phyloP scores from a whole-genome alignment of 92 coral and sea anemone species.

The Muricea muricata region DNA sequence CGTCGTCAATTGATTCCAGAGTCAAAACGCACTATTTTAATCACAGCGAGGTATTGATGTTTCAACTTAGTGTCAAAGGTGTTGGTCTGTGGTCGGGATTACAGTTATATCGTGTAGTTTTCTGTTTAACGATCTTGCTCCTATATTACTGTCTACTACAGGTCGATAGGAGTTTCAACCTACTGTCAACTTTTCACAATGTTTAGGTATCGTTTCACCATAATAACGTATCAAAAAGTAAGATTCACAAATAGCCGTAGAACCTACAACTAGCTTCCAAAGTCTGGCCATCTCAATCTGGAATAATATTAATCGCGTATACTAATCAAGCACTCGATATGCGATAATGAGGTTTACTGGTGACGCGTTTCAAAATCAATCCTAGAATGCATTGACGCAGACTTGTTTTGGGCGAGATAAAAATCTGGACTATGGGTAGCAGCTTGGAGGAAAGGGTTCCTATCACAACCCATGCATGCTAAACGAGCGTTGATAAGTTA shows the following conservation, averaged over 20 bases:
- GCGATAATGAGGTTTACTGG: too few species aligned
- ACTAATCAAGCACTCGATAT: too few species aligned
- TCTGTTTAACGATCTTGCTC: not conserved
- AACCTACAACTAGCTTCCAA: too few species aligned
- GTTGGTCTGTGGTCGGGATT: conserved; percentile 14
- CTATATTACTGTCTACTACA: conserved; percentile 2
- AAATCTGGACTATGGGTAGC: too few species aligned
- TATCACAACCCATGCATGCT: too few species aligned
- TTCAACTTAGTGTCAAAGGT: too few species aligned
- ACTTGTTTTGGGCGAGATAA: too few species aligned
- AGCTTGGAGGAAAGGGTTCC: too few species aligned
- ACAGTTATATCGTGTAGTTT: not conserved
- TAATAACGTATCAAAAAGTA: not conserved
- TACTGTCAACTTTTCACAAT: not conserved
- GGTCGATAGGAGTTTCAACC: conserved; percentile 11
- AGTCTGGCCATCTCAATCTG: not conserved
- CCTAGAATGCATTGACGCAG: not conserved
- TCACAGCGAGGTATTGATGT: too few species aligned
- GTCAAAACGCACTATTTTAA: too few species aligned
- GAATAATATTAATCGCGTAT: not conserved
- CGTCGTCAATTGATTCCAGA: not conserved
- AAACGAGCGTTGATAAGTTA: too few species aligned
- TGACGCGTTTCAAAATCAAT: not conserved
- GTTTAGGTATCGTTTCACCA: conserved; percentile 2
- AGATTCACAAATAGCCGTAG: too few species aligned